These are phyloP conservation scores for Myiothlypis coronata DNA, from an alignment of 2,797 vertebrate genomes.

Conservation along the genomic window DNA sequence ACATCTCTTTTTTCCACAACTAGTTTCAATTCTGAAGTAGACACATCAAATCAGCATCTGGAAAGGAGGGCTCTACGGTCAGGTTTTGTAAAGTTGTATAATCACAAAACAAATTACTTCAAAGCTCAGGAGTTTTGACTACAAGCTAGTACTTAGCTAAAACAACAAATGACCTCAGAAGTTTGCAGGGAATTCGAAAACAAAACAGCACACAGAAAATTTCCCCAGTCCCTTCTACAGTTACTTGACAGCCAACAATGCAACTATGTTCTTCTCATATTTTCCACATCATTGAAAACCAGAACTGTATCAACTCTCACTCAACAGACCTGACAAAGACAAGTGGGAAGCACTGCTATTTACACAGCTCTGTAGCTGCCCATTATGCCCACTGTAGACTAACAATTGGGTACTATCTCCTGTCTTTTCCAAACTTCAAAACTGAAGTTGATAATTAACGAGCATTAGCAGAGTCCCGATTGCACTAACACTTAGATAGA, in stretches of 20 bases:
- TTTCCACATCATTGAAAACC: not conserved
- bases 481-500: not conserved
- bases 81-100: not conserved
- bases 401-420: accelerated
- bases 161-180: not conserved
- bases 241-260: not conserved
- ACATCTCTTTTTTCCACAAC: not conserved
- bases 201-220: not conserved
- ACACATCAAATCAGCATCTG: not conserved
- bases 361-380: not conserved
- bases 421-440: not conserved
- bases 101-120: not conserved
- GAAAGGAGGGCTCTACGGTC: not conserved
- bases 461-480: not conserved
- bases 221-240: not conserved
- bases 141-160: not conserved
- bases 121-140: not conserved
- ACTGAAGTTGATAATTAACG: not conserved
- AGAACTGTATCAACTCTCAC: not conserved
- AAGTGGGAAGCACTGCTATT: not conserved
- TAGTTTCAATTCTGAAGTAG: not conserved
- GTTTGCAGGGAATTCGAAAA: not conserved
- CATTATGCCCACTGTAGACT: accelerated
- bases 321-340: not conserved
- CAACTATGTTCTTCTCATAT: not conserved